These are phyloP conservation scores for Conistra vaccinii DNA, from an alignment of 2,888 invertebrate species.

Conservation along the genomic window DNA sequence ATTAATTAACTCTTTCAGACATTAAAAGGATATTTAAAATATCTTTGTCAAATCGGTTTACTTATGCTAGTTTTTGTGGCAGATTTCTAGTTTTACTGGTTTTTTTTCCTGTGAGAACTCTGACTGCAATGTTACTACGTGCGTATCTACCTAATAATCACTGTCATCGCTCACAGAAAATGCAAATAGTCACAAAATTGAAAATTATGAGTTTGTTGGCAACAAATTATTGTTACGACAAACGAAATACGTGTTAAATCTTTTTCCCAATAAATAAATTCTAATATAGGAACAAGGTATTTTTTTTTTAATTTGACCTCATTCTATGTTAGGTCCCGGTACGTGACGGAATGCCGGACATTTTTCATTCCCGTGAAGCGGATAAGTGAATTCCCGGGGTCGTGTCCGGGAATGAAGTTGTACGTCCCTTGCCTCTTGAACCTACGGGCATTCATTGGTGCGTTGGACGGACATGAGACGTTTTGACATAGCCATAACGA, in stretches of 20 bases:
- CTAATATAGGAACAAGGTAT: conserved; percentile 1
- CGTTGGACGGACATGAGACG: not conserved
- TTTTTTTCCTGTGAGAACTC: not conserved
- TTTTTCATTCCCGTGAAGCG: conserved; percentile 53
- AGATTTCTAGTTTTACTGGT: not conserved
- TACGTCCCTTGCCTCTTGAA: conserved; percentile 22
- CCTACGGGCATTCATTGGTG: conserved; percentile 41
- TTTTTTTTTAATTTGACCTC: conserved; percentile 42
- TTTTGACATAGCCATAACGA: not conserved
- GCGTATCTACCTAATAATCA: not conserved
- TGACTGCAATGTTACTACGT: not conserved
- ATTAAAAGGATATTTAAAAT: not conserved
- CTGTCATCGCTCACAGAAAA: conserved; percentile 6
- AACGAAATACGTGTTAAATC: not conserved
- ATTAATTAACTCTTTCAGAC: not conserved
- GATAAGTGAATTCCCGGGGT: conserved; percentile 51
- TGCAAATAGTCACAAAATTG: conserved; percentile 21
- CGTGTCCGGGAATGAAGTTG: conserved; percentile 46
- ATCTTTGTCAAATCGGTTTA: not conserved
- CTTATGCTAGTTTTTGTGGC: not conserved
- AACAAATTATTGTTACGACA: conserved; percentile 9
- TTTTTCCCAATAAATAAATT: conserved; percentile 8
- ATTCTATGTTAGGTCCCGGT: conserved; percentile 7
- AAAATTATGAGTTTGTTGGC: conserved; percentile 13
- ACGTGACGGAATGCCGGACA: conserved; percentile 44